Percentiles rank a stretch among this genome's conserved stretches.
These are phyloP conservation scores for Neotragus moschatus DNA, from an alignment of 2,113 vertebrate genomes.

Conservation along the genomic window DNA sequence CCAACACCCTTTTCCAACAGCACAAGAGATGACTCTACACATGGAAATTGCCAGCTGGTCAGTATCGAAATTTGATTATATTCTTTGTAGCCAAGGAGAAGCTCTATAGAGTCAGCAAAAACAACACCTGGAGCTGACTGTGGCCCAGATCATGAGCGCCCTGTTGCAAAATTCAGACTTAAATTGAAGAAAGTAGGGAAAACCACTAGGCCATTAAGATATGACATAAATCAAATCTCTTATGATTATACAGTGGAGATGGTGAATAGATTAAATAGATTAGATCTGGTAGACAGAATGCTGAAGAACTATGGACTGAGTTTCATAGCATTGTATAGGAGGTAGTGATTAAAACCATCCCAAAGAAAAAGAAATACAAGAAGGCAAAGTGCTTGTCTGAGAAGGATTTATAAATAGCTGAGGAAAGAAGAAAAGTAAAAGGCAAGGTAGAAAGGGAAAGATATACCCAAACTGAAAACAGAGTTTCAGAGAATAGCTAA, in stretches of 20 bases:
- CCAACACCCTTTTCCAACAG: neutral
- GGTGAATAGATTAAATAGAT: neutral
- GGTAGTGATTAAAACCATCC: neutral
- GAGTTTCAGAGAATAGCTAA: neutral
- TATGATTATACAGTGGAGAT: neutral
- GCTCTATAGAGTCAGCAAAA: neutral
- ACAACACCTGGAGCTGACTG: neutral
- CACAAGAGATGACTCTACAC: neutral
- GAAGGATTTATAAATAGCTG: neutral
- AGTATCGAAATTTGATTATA: neutral
- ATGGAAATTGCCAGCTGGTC: neutral
- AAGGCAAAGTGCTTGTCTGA: neutral
- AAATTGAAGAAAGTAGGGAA: neutral
- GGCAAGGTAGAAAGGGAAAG: neutral
- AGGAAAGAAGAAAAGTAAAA: neutral
- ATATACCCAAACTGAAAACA: neutral
- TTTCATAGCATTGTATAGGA: neutral
- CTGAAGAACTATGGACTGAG: neutral
- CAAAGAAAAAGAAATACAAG: neutral
- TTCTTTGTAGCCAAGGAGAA: neutral
- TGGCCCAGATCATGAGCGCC: neutral
- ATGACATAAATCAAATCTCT: neutral
- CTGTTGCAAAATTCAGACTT: neutral
- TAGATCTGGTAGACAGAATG: neutral
- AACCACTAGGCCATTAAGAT: neutral